Conservation (phyloP, 2,113 vertebrate genomes). For the Megalops atlanticus region DNA sequence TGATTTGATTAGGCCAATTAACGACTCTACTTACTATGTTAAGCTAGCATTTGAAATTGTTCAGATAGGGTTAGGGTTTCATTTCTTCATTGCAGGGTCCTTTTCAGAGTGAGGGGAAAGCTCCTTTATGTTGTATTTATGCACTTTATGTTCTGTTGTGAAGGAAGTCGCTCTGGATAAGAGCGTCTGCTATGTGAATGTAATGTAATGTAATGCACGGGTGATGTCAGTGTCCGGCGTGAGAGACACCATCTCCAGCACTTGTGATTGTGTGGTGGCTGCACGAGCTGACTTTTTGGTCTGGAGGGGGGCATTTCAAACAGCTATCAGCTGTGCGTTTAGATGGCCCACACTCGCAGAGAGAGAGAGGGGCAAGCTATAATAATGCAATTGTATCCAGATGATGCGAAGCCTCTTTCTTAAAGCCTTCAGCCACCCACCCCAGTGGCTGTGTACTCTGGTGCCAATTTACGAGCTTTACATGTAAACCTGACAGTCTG, state of each 20-base stretch:
- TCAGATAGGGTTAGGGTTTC: no score
- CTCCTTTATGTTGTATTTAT: no score
- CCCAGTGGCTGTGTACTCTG: background rate
- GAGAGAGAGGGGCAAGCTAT: slow-evolving; percentile 52
- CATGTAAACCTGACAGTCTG: slow-evolving; percentile 38
- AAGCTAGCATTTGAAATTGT: no score
- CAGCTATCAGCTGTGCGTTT: slow-evolving; percentile 48
- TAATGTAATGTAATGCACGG: no score
- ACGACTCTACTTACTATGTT: no score
- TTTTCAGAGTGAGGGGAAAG: no score
- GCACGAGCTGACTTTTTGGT: background rate
- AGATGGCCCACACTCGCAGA: slow-evolving; percentile 48
- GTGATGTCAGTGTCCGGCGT: slow-evolving; percentile 46
- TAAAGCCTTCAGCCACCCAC: slow-evolving; percentile 41
- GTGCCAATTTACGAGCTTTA: slow-evolving; percentile 35
- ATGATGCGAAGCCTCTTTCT: slow-evolving; percentile 56
- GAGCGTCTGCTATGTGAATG: no score
- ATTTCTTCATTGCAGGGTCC: no score
- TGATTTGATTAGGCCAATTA: no score
- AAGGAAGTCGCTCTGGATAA: no score
- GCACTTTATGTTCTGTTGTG: no score
- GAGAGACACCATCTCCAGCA: slow-evolving; percentile 42
- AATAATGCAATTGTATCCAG: slow-evolving; percentile 70
- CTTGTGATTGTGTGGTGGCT: background rate
- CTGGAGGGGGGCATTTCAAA: slow-evolving; percentile 46